Evolutionary conservation across 2,888 invertebrate genomes (phyloP).

Genomic region (Lithophane leautieri): DNA sequence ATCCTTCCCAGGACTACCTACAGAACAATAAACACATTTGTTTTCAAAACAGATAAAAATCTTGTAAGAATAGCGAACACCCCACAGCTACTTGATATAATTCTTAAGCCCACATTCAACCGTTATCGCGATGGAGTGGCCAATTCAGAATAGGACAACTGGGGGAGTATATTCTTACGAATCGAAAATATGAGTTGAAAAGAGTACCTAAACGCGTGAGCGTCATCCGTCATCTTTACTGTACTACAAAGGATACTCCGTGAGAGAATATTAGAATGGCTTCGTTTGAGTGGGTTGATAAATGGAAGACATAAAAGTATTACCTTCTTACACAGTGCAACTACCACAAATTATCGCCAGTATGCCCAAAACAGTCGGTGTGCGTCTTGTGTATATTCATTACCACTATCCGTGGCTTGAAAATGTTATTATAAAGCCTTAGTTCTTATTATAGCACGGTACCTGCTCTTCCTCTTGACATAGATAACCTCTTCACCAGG

Average conservation of each 20-base stretch:
- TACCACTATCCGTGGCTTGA: background rate
- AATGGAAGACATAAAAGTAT: background rate
- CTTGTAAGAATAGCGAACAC: constrained; percentile 27
- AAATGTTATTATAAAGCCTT: background rate
- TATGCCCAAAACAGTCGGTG: background rate
- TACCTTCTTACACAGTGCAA: background rate
- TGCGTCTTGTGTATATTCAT: background rate
- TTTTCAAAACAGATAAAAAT: constrained; percentile 17
- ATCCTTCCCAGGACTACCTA: background rate
- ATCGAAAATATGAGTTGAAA: constrained; percentile 11
- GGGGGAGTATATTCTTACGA: constrained; percentile 29
- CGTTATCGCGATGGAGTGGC: constrained; percentile 41
- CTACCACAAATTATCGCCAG: background rate
- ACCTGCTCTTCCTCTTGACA: background rate
- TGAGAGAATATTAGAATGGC: background rate
- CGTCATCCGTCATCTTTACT: background rate
- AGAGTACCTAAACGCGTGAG: background rate
- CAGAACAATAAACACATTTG: background rate
- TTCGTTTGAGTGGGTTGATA: background rate
- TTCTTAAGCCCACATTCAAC: constrained; percentile 57
- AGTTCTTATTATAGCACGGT: background rate
- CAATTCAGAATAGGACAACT: constrained; percentile 17
- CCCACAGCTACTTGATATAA: constrained; percentile 46
- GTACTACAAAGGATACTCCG: background rate
- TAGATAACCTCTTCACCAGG: constrained; percentile 8